Evolutionary conservation across 92 coral and sea anemone species (phyloP), one percentile per base, ranked within the genome.

Genomic region (Ricordea florida): DNA sequence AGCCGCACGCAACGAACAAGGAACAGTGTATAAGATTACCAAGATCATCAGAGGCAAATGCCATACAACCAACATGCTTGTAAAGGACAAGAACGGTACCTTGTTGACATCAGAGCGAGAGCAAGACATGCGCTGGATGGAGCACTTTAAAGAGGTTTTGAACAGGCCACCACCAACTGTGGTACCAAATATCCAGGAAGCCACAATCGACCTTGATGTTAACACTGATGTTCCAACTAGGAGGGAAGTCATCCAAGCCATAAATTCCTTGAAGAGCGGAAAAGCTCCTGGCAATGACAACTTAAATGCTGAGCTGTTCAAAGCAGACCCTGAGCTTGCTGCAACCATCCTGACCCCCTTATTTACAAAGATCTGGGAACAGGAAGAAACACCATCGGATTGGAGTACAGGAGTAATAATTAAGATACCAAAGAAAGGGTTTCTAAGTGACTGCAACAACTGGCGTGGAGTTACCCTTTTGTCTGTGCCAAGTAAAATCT

Each of bases 41-140:
- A 53, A 70, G 38, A 3, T 21, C 28, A 41, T 42, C 4, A 32
- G 15, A 31, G 46, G 64, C 4, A 70, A 38, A 49, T 69, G 31
- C 21, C 57, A 35, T 25, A 33, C 59, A 31, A 32, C 41, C 34
- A 29, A 32, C 22, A 21, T 52, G 32, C 62, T 9, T 44, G 62
- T 67, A 14, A 67, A 67, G 43, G 75, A 22, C 37, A 60, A 69
- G 31, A 40, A 69, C 50, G 64, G 77, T 3, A 47, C 50, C 30
- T 15, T 52, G 3, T 25, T 66, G 9, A 30, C 46, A 29, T 10
- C 56, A 10, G 42, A 30, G 65, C 2, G 41, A 10, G 65, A 57
- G 20, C 42, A 57, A 20, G 69, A 38, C 18, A n/a, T 15, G 20
- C 32, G 52, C 51, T 43, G 33, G 69, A 11, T 14, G 29, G 46